Conservation (phyloP, 2,888 invertebrate species). For the Sepioteuthis lessoniana region DNA sequence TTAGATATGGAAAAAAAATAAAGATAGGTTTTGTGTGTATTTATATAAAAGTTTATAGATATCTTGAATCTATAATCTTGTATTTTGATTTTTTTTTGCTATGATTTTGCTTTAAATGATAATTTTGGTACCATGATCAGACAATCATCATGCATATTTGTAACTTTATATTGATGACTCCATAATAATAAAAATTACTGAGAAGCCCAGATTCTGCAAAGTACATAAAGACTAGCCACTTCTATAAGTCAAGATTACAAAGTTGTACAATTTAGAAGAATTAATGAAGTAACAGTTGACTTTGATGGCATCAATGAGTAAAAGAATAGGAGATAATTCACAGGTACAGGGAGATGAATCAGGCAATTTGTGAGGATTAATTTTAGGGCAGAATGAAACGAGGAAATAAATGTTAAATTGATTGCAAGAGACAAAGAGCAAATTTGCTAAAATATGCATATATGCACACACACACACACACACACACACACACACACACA, state of each 20-base stretch:
- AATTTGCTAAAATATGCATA: neutral
- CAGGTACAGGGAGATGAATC: neutral
- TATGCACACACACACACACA: too few species aligned
- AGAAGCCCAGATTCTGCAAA: neutral
- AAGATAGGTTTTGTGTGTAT: too few species aligned
- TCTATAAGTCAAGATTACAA: neutral
- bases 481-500: too few species aligned
- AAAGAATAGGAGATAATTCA: neutral
- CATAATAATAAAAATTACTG: neutral
- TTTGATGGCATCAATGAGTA: neutral
- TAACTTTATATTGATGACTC: neutral
- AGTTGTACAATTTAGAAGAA: neutral
- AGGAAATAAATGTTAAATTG: neutral
- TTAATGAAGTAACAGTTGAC: conserved; percentile 33
- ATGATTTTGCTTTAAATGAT: neutral
- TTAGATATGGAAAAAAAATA: neutral
- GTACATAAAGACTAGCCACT: too few species aligned
- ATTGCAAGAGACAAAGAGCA: neutral
- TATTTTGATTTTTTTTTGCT: neutral
- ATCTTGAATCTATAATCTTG: neutral
- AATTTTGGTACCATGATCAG: neutral
- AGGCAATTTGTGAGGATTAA: neutral
- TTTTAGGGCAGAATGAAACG: neutral
- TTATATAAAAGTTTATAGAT: neutral
- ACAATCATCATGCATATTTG: neutral